A percentile compares a stretch with the other conserved stretches of the same genome.
phyloP scores from a whole-genome alignment of 2,888 invertebrate genomes.

The Microplitis manilae region DNA sequence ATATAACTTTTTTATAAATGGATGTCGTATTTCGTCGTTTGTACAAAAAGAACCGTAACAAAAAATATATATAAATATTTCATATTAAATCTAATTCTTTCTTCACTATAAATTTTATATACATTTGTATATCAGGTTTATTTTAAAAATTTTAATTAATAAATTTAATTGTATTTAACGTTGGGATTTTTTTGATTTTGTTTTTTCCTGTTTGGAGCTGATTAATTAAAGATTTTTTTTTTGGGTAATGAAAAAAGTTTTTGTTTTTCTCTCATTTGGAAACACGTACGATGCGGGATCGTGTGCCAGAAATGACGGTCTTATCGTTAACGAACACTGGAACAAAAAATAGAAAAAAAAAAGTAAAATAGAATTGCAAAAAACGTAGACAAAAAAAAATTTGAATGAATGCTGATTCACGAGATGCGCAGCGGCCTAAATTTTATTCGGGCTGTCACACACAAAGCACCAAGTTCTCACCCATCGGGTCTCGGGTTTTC shows the following conservation, averaged over 20 bases:
- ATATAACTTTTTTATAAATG: not conserved
- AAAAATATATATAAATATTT: not conserved
- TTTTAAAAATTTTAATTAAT: not conserved
- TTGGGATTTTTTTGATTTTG: no score
- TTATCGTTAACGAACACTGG: constrained; percentile 25
- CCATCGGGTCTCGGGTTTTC: constrained; percentile 38
- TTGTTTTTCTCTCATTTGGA: constrained; percentile 42
- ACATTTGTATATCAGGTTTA: not conserved
- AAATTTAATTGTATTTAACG: constrained; percentile 42
- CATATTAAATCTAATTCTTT: not conserved
- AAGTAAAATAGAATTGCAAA: not conserved
- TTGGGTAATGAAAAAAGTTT: constrained; percentile 50
- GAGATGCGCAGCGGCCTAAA: constrained; percentile 32
- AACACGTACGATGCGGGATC: constrained; percentile 41
- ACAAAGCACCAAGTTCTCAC: constrained; percentile 44
- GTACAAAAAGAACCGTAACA: not conserved
- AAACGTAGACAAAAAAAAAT: constrained; percentile 17
- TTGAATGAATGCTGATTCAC: constrained; percentile 9
- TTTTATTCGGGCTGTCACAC: constrained; percentile 46
- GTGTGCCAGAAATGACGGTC: not conserved
- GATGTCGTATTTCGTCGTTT: not conserved
- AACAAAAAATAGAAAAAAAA: constrained; percentile 8
- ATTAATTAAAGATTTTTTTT: constrained; percentile 12
- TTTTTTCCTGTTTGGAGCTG: not conserved
- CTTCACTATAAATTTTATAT: not conserved